Base-by-base conservation (phyloP, 53 echinoderm and acorn worm species). In the Actinopyga echinites region DNA sequence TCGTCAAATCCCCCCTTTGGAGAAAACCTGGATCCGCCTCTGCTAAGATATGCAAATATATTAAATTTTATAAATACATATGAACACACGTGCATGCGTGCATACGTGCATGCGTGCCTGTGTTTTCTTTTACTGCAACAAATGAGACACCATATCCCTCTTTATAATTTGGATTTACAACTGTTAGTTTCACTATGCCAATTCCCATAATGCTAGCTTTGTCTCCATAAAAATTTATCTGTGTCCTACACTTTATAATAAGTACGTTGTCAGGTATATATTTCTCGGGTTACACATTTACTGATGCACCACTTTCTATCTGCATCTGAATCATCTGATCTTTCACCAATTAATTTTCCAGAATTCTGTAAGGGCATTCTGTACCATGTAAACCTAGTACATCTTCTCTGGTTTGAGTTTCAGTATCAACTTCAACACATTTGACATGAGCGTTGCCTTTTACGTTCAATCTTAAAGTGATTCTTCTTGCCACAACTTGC, bases 141-240 rank as follows among this genome's bases (percentile, higher is more conserved):
- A 86, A 86, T 20, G 42, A 32, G 17, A 88, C 79, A 62, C 64
- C 45, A 58, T 89, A 84, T 49, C 66, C 79, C 79, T 40, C 78
- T 19, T 59, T 49, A 22, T 64, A 84, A 67, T 89, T 89, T 1
- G 69, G 79, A 66, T 84, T 89, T 33, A 77, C 65, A 1, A 89
- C 43, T 56, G 52, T n/a, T 26, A 84, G 44, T 42, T 74, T 79
- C 54, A 57, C 57, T 64, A 24, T 65, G 21, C 89, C 83, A 30
- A 81, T 23, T 61, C 36, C 40, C 6, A 13, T 15, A 10, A 63
- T 59, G 6, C 26, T 61, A 12, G 63, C 63, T 58, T 66, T 66
- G 21, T 30, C 33, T 17, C 81, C 63, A 35, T 81, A 81, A 36
- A 81, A 29, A 1, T 43, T 45, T 22, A 81, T 42, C 60, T 9